Conservation (phyloP, 2,113 vertebrate genomes). For the Sorex araneus region DNA sequence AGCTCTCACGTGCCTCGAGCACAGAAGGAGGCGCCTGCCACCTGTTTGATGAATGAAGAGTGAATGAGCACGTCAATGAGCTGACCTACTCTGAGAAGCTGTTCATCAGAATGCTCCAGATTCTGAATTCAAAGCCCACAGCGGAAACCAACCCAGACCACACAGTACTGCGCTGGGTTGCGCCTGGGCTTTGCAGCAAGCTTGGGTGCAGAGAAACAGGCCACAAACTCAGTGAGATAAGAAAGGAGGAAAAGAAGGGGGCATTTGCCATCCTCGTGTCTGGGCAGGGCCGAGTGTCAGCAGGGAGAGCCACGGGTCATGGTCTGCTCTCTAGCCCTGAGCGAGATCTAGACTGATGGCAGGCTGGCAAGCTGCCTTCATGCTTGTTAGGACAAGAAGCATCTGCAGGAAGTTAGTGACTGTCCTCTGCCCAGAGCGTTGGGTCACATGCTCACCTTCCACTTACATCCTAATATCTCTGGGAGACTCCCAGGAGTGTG, state of each 20-base stretch:
- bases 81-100: slow-evolving; percentile 25
- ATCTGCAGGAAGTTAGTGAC: background rate
- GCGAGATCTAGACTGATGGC: background rate
- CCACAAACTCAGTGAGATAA: slow-evolving; percentile 34
- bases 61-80: slow-evolving; percentile 26
- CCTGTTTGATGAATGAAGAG: slow-evolving; percentile 39
- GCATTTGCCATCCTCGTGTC: slow-evolving; percentile 21
- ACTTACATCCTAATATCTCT: background rate
- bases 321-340: background rate
- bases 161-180: background rate
- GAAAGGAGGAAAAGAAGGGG: slow-evolving; percentile 63
- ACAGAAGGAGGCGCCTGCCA: background rate
- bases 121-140: slow-evolving; percentile 58
- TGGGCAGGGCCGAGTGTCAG: slow-evolving; percentile 20
- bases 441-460: background rate
- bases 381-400: background rate
- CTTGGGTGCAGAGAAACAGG: slow-evolving; percentile 12
- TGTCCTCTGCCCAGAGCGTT: background rate
- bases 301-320: slow-evolving; percentile 41
- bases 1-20: background rate
- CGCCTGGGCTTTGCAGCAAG: slow-evolving; percentile 43
- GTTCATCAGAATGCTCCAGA: slow-evolving; percentile 34
- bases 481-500: too few relatives aligned
- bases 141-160: slow-evolving; percentile 56
- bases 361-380: slow-evolving; percentile 26